Percentiles rank a stretch among this genome's conserved stretches.
phyloP scores from a whole-genome alignment of 2,113 vertebrate genomes.

The Acinonyx jubatus region DNA sequence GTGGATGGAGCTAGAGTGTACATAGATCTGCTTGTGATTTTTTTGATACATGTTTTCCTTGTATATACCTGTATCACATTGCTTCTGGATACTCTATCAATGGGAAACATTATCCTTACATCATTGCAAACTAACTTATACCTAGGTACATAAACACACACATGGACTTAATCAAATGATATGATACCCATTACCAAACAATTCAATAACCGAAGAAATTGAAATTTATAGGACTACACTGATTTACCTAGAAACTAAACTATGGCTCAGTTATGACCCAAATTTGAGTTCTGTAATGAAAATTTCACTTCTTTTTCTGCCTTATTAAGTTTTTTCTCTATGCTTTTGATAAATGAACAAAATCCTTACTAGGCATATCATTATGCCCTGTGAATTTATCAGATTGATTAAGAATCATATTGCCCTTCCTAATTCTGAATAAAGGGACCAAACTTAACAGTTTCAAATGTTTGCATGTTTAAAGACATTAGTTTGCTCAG shows the following conservation, averaged over 20 bases:
- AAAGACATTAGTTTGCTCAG: constrained; percentile 24
- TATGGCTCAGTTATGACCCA: not conserved
- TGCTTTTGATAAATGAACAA: not conserved
- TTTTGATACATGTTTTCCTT: not conserved
- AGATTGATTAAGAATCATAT: not conserved
- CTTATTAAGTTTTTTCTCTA: not conserved
- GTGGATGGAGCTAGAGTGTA: not conserved
- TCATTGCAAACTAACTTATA: not conserved
- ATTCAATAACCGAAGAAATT: not conserved
- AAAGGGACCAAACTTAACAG: not conserved
- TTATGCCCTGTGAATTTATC: constrained; percentile 11
- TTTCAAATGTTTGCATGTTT: not conserved
- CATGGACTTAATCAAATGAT: not conserved
- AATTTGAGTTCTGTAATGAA: not conserved
- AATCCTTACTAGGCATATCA: not conserved
- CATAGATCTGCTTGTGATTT: not conserved
- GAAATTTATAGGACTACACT: not conserved
- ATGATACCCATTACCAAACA: not conserved
- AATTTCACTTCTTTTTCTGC: not conserved
- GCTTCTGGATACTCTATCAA: not conserved
- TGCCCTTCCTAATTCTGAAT: not conserved
- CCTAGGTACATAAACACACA: not conserved
- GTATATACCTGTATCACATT: not conserved
- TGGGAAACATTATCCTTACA: not conserved
- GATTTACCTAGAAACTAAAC: not conserved